Conservation (phyloP, 2,113 vertebrate species). For the Leptobrachium leishanense region DNA sequence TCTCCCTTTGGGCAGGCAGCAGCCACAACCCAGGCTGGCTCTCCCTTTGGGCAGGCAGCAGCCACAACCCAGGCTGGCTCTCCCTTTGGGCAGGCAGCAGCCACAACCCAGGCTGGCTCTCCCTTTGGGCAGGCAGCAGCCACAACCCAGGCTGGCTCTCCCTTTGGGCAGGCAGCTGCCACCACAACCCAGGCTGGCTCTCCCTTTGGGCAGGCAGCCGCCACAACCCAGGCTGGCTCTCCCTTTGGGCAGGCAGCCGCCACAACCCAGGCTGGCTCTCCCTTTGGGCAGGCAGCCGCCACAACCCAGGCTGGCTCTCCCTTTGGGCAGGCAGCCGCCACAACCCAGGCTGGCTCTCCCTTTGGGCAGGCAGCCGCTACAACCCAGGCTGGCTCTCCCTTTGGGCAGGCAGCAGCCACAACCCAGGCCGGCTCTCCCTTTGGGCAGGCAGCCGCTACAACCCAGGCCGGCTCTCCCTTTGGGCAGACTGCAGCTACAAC, state of each 20-base stretch:
- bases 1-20: neutral
- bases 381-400: neutral
- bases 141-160: neutral
- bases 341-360: neutral
- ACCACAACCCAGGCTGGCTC: neutral
- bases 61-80: neutral
- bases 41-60: constrained; percentile 1
- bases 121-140: constrained; percentile 6
- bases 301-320: neutral
- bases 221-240: neutral
- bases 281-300: constrained; percentile 12
- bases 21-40: neutral
- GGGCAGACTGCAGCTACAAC: neutral
- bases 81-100: neutral
- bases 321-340: neutral
- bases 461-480: constrained; percentile 9
- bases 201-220: neutral
- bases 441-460: neutral
- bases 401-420: constrained; percentile 2
- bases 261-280: neutral
- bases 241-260: constrained; percentile 12
- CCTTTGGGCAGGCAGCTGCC: constrained; percentile 10
- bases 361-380: constrained; percentile 14
- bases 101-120: neutral
- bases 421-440: too few relatives aligned